phyloP scores from a whole-genome alignment of 1,140 invertebrate genomes.

The Scylla paramamosain region DNA sequence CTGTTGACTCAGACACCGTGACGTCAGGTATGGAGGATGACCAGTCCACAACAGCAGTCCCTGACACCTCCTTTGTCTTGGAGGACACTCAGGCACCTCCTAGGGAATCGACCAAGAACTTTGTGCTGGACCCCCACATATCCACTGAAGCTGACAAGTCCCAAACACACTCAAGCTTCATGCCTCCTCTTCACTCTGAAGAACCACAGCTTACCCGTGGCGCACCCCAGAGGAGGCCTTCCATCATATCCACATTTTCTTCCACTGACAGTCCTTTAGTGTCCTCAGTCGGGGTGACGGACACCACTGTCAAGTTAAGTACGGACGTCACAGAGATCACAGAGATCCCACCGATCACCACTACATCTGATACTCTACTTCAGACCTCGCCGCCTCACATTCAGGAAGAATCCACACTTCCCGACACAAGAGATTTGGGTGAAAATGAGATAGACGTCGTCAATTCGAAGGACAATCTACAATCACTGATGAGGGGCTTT shows the following conservation, averaged over 20 bases:
- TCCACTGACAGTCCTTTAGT: constrained; percentile 41
- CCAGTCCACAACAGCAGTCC: background rate
- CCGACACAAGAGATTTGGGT: background rate
- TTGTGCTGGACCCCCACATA: no score
- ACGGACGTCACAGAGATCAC: background rate
- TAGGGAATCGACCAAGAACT: no score
- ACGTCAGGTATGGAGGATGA: background rate
- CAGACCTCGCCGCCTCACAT: background rate
- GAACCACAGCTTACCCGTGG: background rate
- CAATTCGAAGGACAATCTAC: constrained; percentile 54
- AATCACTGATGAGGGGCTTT: constrained; percentile 48
- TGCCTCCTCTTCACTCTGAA: background rate
- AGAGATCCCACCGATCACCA: background rate
- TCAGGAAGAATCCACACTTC: background rate
- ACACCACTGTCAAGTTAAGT: constrained; percentile 50
- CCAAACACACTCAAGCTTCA: no score
- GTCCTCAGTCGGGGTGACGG: constrained; percentile 41
- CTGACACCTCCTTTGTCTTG: background rate
- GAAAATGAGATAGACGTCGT: constrained; percentile 55
- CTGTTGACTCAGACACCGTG: background rate
- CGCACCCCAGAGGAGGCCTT: background rate
- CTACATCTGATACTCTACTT: background rate
- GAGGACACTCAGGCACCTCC: no score
- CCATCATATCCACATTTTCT: background rate
- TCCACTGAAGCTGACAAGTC: no score